Conservation (phyloP, 2,888 invertebrate genomes). For the Alcis repandata region DNA sequence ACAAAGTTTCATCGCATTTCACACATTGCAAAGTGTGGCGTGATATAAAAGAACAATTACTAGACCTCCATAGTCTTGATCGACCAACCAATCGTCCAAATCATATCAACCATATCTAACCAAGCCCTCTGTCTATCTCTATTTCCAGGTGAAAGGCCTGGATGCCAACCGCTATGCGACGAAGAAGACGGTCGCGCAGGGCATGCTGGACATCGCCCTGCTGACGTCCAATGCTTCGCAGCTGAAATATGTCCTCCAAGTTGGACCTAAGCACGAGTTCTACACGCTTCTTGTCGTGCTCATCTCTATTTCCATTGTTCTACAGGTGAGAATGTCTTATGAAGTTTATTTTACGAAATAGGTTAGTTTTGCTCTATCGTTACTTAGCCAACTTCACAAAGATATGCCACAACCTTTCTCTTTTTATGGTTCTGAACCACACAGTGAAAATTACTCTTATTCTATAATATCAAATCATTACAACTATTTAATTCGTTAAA, state of each 20-base stretch:
- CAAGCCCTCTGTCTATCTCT: neutral
- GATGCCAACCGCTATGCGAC: conserved; percentile 96
- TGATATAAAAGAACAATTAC: no score
- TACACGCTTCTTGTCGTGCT: conserved; percentile 93
- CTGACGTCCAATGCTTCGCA: conserved; percentile 96
- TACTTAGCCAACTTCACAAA: no score
- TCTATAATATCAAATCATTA: no score
- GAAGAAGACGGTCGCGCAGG: conserved; percentile 96
- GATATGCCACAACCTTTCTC: no score
- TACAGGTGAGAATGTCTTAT: conserved; percentile 89
- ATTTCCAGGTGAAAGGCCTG: conserved; percentile 89
- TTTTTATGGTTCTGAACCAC: no score
- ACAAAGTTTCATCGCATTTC: no score
- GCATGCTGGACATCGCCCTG: conserved; percentile 95
- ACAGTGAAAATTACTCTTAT: no score
- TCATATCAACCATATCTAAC: neutral
- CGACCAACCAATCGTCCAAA: no score
- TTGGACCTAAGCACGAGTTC: conserved; percentile 94
- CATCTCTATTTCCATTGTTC: conserved; percentile 92
- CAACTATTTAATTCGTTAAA: no score
- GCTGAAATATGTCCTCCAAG: conserved; percentile 94
- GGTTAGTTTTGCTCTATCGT: no score
- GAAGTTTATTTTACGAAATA: neutral
- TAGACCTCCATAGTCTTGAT: no score
- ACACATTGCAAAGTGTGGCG: no score